These are phyloP conservation scores for Aptenodytes forsteri DNA, from an alignment of 2,113 vertebrate genomes.

Conservation along the genomic window DNA sequence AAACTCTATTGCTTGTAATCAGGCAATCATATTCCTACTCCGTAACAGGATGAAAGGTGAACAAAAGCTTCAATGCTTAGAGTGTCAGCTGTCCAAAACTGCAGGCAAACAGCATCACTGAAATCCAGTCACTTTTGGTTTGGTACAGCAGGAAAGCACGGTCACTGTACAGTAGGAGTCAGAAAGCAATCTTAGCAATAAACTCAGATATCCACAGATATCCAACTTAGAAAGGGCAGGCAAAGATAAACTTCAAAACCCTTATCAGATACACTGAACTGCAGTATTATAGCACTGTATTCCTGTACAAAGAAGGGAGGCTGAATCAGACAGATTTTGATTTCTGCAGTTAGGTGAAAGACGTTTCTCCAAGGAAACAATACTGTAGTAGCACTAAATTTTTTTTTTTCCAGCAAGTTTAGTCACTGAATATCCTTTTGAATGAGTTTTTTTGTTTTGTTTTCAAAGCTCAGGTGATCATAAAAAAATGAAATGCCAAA, in stretches of 20 bases:
- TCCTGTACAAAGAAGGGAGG: rapidly evolving
- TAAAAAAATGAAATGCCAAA: not conserved
- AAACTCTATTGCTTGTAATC: not conserved
- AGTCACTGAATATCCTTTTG: not conserved
- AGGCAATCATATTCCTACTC: not conserved
- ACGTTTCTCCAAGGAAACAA: not conserved
- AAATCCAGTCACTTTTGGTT: not conserved
- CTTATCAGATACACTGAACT: not conserved
- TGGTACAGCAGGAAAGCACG: not conserved
- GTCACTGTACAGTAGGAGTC: not conserved
- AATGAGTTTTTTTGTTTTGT: not conserved
- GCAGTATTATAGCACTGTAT: not conserved
- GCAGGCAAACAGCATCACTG: not conserved
- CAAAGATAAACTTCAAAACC: not conserved
- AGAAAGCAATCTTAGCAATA: not conserved
- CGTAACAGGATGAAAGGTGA: not conserved
- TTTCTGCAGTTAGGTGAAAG: not conserved
- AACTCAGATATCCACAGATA: not conserved
- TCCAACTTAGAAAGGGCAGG: not conserved
- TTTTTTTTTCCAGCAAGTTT: not conserved
- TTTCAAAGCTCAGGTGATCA: not conserved
- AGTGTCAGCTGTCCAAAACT: not conserved
- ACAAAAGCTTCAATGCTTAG: not conserved
- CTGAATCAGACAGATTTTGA: not conserved
- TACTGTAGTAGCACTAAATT: not conserved